Conservation (phyloP, 2,888 invertebrate genomes). For the Oxyteleia sp. region DNA sequence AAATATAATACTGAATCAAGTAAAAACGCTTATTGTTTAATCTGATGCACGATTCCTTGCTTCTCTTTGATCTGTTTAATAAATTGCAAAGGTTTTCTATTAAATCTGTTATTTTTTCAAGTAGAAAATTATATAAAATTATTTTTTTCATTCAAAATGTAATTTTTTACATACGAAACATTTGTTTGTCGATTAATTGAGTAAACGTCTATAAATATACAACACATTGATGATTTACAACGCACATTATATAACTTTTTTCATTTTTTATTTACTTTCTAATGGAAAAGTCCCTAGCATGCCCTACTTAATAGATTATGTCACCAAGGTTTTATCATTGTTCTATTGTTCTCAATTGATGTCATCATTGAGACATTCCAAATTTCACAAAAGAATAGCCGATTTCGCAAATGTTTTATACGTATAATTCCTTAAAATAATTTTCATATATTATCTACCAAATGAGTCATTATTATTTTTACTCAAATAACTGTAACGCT, state of each 20-base stretch:
- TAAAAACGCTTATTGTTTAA: background rate
- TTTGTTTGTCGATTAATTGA: background rate
- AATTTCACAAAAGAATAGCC: constrained; percentile 5
- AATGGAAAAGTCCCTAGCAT: constrained; percentile 16
- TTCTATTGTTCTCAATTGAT: constrained; percentile 20
- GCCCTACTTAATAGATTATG: constrained; percentile 26
- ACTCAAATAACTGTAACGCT: background rate
- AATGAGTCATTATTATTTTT: constrained; percentile 5
- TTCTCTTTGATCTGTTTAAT: background rate
- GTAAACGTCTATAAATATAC: background rate
- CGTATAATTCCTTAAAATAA: background rate
- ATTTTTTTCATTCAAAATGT: background rate
- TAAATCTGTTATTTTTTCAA: background rate
- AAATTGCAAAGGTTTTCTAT: background rate
- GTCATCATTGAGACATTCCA: constrained; percentile 9
- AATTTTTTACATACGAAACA: background rate
- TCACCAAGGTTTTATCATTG: constrained; percentile 14
- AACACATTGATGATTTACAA: background rate
- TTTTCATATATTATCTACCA: background rate
- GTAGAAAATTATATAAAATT: background rate
- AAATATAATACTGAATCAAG: background rate
- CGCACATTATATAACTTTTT: constrained; percentile 14
- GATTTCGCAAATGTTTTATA: constrained; percentile 14
- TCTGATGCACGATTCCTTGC: no score
- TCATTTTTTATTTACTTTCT: constrained; percentile 31